Base-by-base conservation (phyloP, 2,113 vertebrate species). In the Oenanthe melanoleuca region DNA sequence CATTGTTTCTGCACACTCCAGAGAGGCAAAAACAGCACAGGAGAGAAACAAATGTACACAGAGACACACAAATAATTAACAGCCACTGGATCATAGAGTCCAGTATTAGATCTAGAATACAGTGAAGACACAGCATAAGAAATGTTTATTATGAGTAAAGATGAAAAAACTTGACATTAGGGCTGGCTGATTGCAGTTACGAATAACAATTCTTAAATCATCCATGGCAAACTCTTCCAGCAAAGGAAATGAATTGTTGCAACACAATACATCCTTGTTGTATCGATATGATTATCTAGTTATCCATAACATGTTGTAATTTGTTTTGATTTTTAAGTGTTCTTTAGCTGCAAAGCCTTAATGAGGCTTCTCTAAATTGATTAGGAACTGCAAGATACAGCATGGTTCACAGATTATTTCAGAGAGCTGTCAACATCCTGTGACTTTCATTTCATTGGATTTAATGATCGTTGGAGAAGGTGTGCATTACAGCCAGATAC, bases 361-460 rank as follows among this genome's bases (percentile, higher is more conserved):
- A 98, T 97, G 98, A 98, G 98, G 97, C 97, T 80, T 97, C 97
- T 98, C 97, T 98, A 98, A 99, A 99, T 98, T 98, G 98, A 99
- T 99, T 98, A 98, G 97, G 97, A 97, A 92, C 97, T 98, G 97
- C 84, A 7, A 97, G 97, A 98, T 97, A 97, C 97, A 95, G 98
- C 97, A 97, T 95, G 95, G 97, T 97, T 97, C 97, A 97, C 98
- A 98, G 98, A 99, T 98, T 97, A 98, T 98, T 98, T 99, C 98
- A 98, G 98, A 97, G 98, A 97, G 97, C 97, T 98, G 98, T 98
- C 98, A 98, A 97, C 97, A 98, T 98, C 95, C 96, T 63, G 95
- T 96, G 98, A 97, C 98, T 99, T 98, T 98, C 98, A 98, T 99
- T 98, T 98, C 98, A 98, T 98, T 98, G 98, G 98, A 99, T 99